These are phyloP conservation scores for Conus canariensis DNA, from an alignment of 2,888 invertebrate genomes.

Conservation along the genomic window DNA sequence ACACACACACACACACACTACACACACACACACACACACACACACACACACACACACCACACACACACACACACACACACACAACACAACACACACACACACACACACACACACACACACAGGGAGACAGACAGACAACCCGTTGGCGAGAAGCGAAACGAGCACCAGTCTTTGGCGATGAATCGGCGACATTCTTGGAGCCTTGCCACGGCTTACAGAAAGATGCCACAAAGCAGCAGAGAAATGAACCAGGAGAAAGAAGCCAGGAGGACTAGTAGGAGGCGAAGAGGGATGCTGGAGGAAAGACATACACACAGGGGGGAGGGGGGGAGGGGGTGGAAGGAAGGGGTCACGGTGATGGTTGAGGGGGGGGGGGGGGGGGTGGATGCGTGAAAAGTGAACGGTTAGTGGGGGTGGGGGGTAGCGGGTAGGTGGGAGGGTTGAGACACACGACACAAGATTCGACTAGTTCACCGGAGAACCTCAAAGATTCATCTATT, in stretches of 20 bases:
- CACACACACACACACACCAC: not conserved
- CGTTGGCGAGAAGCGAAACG: not conserved
- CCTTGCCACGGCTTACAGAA: not conserved
- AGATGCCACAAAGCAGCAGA: no score
- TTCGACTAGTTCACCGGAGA: not conserved
- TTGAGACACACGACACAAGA: not conserved
- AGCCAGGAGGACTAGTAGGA: not conserved
- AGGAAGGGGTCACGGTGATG: not conserved
- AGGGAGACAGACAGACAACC: not conserved
- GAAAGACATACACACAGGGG: not conserved
- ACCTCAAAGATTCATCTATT: not conserved
- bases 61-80: not conserved
- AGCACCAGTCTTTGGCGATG: not conserved
- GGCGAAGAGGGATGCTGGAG: not conserved
- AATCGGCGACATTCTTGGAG: not conserved
- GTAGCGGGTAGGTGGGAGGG: not conserved
- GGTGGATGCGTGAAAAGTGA: not conserved
- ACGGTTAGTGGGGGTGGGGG: not conserved
- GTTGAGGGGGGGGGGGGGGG: not conserved
- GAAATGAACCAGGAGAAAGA: no score
- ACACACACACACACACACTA: not conserved
- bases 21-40: not conserved
- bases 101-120: not conserved
- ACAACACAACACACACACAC: not conserved
- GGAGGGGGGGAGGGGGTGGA: not conserved